Evolutionary conservation across 2,888 invertebrate genomes (phyloP), one percentile per base, ranked within the genome.

Genomic region (Coecobrya sp.): DNA sequence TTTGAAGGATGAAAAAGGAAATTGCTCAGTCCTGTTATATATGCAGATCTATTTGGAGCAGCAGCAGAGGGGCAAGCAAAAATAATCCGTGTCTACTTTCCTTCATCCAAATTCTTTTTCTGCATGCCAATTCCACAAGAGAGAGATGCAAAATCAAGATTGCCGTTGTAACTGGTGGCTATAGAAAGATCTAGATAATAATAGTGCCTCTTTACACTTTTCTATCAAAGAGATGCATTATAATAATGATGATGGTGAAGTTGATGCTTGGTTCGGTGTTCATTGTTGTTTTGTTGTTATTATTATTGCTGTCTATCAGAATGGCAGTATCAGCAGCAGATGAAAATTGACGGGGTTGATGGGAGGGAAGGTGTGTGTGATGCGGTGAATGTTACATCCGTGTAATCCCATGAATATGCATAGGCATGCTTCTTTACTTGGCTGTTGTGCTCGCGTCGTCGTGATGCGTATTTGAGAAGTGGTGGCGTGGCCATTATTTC

Each of bases 281-380:
- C 59, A 59, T 76, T 76, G 76, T 70, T 87, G 42, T 68, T 27
- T 85, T 27, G 49, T 85, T 68, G 85, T 84, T 86, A 52, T 86
- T 87, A 52, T 87, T 87, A 76, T 76, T 87, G 59, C 73, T 76
- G 70, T 87, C 87, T 70, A 42, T 76, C 87, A 76, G 22, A 27
- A 11, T 27, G 0, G 52, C 0, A 55, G n/a, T 25, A 30, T 42
- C 4, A 36, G 42, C n/a, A 79, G 81, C 16, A 59, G 45, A 59
- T 36, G 36, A 62, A 59, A 82, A 42, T 82, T 42, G 36, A 22
- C 42, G n/a, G n/a, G 11, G 22, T 25, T 25, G 62, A 62, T 19
- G 62, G n/a, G 82, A 82, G 22, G 82, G 82, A 62, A 62, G 82
- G 62, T 82, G 82, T 25, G 70, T n/a, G 16, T 30, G 19, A 70